These are phyloP conservation scores for Pangasius krempfi DNA, from an alignment of 2,797 vertebrate species.

Conservation along the genomic window DNA sequence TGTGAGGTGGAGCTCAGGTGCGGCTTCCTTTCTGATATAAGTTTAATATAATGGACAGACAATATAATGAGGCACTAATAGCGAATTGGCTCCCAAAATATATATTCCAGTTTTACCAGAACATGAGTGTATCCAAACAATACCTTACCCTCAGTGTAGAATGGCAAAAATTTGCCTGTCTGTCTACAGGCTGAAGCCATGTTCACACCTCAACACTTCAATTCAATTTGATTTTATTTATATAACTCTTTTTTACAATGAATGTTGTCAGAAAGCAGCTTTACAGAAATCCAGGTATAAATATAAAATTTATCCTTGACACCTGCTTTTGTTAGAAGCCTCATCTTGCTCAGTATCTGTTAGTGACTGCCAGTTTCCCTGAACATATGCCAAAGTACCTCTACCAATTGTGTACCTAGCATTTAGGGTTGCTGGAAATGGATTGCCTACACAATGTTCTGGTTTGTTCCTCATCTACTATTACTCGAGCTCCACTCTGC, in stretches of 20 bases:
- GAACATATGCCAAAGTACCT: not conserved
- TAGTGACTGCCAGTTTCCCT: not conserved
- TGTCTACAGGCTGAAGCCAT: not conserved
- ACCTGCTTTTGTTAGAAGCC: not conserved
- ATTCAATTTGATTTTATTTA: not conserved
- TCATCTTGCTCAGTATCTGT: not conserved
- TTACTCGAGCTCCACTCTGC: not conserved
- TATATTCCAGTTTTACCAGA: not conserved
- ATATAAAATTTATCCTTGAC: not conserved
- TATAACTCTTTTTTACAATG: not conserved
- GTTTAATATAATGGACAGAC: constrained; percentile 10
- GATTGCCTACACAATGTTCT: not conserved
- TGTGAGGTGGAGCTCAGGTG: not conserved
- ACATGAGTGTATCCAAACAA: not conserved
- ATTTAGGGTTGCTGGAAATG: not conserved
- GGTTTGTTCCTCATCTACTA: not conserved
- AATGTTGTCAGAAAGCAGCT: not conserved
- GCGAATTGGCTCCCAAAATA: not conserved
- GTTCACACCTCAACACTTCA: not conserved
- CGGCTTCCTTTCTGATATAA: not conserved
- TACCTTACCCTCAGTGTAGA: not conserved
- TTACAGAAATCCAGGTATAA: not conserved
- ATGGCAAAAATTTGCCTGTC: not conserved
- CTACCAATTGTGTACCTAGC: not conserved
- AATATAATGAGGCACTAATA: constrained; percentile 4